Conservation (phyloP, 1,140 invertebrate species). For the Drosophila pallidifrons region DNA sequence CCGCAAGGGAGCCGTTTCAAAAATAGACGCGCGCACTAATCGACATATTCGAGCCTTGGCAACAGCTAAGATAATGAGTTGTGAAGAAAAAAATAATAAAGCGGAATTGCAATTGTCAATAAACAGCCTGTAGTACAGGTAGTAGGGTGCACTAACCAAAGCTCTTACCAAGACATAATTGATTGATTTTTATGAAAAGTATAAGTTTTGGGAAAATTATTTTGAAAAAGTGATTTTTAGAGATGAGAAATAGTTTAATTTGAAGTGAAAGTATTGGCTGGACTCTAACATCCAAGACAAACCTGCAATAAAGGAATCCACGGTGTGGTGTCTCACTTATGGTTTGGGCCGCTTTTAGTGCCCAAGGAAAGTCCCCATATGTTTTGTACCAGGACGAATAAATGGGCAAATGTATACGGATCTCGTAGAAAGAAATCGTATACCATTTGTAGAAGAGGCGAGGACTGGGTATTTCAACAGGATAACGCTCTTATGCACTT, state of each 20-base stretch:
- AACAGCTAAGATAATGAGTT: background rate
- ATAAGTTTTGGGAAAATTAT: slow-evolving; percentile 11
- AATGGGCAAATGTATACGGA: too few species aligned
- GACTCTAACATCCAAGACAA: slow-evolving; percentile 12
- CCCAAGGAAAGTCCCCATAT: too few species aligned
- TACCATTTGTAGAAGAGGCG: too few species aligned
- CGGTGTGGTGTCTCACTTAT: too few species aligned
- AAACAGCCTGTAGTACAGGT: background rate
- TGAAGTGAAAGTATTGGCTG: slow-evolving; percentile 8
- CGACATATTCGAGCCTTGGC: background rate
- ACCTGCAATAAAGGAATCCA: background rate
- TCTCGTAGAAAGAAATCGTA: too few species aligned
- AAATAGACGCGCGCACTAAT: background rate
- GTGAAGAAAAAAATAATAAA: background rate
- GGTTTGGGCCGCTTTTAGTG: too few species aligned
- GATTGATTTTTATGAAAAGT: slow-evolving; percentile 10
- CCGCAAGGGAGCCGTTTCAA: background rate
- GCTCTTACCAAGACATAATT: slow-evolving; percentile 7
- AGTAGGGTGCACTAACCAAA: background rate
- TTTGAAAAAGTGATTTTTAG: slow-evolving; percentile 21
- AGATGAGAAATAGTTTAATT: slow-evolving; percentile 24
- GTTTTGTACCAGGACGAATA: too few species aligned
- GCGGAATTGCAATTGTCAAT: slow-evolving; percentile 3
- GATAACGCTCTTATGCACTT: too few species aligned
- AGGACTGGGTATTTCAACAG: too few species aligned